phyloP scores from a whole-genome alignment of 2,797 vertebrate genomes.

The Urophycis tenuis region DNA sequence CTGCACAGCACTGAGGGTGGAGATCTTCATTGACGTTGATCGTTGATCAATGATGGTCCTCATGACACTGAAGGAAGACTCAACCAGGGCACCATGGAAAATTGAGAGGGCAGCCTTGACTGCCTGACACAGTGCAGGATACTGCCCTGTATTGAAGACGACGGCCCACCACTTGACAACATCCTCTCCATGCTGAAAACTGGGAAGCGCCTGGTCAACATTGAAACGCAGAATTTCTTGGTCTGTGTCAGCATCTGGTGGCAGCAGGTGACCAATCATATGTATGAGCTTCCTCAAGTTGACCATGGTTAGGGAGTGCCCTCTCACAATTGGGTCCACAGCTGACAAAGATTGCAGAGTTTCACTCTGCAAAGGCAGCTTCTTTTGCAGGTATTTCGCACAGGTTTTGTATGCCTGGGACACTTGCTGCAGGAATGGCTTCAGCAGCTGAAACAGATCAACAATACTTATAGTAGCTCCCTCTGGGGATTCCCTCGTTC shows the following conservation, averaged over 20 bases:
- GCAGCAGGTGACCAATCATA: background rate
- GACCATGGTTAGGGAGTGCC: background rate
- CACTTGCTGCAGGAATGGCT: constrained; percentile 19
- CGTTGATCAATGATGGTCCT: too few relatives aligned
- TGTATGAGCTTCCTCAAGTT: background rate
- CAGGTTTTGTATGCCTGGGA: constrained; percentile 8
- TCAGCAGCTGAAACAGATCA: constrained; percentile 24
- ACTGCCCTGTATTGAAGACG: background rate
- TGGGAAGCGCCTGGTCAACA: background rate
- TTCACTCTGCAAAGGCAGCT: too few relatives aligned
- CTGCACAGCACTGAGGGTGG: too few relatives aligned
- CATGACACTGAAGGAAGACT: too few relatives aligned
- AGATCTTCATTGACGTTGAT: too few relatives aligned
- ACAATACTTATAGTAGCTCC: constrained; percentile 14
- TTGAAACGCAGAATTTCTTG: background rate
- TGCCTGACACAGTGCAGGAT: background rate
- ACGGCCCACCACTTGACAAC: background rate
- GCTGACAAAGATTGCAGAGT: background rate
- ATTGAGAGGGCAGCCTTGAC: background rate
- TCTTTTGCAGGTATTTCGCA: too few relatives aligned
- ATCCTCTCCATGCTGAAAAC: background rate
- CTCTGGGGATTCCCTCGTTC: too few relatives aligned
- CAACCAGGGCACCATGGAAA: background rate
- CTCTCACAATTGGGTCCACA: background rate
- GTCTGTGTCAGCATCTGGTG: background rate